Conservation (phyloP, 2,888 invertebrate genomes). For the Agrilus biguttatus region DNA sequence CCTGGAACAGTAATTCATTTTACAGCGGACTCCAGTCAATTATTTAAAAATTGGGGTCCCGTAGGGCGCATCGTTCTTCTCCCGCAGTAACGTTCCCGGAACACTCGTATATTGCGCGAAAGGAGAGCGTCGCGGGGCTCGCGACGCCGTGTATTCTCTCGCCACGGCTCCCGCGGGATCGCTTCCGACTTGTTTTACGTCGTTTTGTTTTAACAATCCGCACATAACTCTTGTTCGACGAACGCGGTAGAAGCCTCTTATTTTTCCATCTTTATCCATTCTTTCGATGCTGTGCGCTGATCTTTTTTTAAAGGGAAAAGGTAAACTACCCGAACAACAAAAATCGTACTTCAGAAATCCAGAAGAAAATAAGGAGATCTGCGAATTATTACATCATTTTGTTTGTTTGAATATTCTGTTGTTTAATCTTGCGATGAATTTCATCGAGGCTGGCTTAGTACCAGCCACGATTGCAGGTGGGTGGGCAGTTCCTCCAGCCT, state of each 20-base stretch:
- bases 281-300: no score
- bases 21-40: slow-evolving; percentile 38
- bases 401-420: no score
- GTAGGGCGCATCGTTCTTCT: slow-evolving; percentile 30
- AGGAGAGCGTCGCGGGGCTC: slow-evolving; percentile 18
- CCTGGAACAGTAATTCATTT: slow-evolving; percentile 33
- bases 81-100: slow-evolving; percentile 26
- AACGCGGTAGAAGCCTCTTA: background rate
- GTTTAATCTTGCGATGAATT: no score
- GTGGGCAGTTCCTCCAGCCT: no score
- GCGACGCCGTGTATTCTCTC: slow-evolving; percentile 13
- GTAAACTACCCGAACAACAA: no score
- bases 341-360: no score
- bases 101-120: slow-evolving; percentile 32
- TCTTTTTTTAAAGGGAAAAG: no score
- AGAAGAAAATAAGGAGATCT: no score
- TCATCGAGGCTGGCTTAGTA: no score
- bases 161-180: slow-evolving; percentile 27
- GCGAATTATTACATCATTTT: no score
- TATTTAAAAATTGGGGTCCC: slow-evolving; percentile 39
- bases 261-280: background rate
- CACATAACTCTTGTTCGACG: slow-evolving; percentile 25
- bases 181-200: slow-evolving; percentile 35
- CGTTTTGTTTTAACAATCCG: slow-evolving; percentile 38
- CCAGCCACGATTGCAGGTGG: no score